phyloP scores from a whole-genome alignment of 1,140 invertebrate genomes.

The Bicyclus anynana region DNA sequence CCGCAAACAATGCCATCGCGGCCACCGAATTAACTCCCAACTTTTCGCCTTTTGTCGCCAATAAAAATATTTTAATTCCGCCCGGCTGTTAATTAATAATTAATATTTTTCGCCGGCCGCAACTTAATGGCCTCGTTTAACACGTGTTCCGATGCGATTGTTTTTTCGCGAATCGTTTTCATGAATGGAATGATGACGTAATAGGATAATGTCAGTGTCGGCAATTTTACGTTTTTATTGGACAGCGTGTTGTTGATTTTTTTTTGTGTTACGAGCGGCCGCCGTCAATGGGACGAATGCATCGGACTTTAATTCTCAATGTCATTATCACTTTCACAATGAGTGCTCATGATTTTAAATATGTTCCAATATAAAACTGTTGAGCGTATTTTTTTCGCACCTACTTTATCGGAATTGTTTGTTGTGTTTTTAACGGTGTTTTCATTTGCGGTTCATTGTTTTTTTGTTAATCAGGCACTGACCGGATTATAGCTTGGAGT shows the following conservation, averaged over 20 bases:
- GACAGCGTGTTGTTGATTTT: slow-evolving; percentile 65
- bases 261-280: slow-evolving; percentile 55
- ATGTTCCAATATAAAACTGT: slow-evolving; percentile 34
- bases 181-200: slow-evolving; percentile 76
- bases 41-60: slow-evolving; percentile 70
- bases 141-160: slow-evolving; percentile 70
- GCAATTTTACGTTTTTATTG: slow-evolving; percentile 76
- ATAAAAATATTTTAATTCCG: slow-evolving; percentile 76
- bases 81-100: slow-evolving; percentile 72
- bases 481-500: too few relatives aligned
- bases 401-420: slow-evolving; percentile 4
- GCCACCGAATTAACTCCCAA: slow-evolving; percentile 70
- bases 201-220: slow-evolving; percentile 75
- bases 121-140: slow-evolving; percentile 66
- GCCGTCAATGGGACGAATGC: slow-evolving; percentile 70
- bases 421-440: background rate
- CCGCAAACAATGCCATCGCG: slow-evolving; percentile 74
- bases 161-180: slow-evolving; percentile 69
- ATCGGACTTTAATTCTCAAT: slow-evolving; percentile 74
- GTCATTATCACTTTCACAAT: slow-evolving; percentile 76
- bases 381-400: slow-evolving; percentile 9
- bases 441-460: background rate
- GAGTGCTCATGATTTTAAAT: slow-evolving; percentile 57
- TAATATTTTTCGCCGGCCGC: slow-evolving; percentile 69
- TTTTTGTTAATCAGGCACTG: background rate